Conservation (phyloP, 2,797 vertebrate species). For the Dendrocincla fuliginosa region DNA sequence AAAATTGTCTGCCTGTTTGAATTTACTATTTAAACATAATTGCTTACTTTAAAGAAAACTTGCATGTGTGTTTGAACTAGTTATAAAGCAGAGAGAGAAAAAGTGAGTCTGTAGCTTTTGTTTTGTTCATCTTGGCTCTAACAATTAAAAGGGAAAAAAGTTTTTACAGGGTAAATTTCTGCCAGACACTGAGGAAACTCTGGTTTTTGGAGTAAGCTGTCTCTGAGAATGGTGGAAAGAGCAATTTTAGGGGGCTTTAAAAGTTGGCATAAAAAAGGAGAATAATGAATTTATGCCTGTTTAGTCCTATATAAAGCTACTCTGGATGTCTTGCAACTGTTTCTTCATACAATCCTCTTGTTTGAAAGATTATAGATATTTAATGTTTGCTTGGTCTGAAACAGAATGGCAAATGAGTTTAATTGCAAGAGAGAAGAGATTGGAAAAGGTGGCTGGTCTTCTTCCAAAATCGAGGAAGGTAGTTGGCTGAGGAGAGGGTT, state of each 20-base stretch:
- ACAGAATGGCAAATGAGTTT: neutral
- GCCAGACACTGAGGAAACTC: neutral
- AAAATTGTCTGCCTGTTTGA: neutral
- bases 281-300: neutral
- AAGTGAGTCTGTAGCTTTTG: neutral
- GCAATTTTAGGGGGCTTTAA: neutral
- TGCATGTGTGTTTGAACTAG: neutral
- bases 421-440: neutral
- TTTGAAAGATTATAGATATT: neutral
- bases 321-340: neutral
- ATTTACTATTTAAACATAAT: neutral
- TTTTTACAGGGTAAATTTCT: neutral
- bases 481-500: neutral
- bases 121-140: neutral
- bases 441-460: neutral
- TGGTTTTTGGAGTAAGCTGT: neutral
- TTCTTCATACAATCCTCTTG: neutral
- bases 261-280: neutral
- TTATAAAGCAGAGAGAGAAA: slow-evolving; percentile 13
- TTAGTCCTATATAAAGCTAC: neutral
- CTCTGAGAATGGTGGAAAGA: neutral
- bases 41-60: neutral
- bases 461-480: neutral
- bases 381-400: neutral
- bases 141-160: neutral